Base-by-base conservation (phyloP, 2,888 invertebrate genomes). In the Gastrophysa polygoni region DNA sequence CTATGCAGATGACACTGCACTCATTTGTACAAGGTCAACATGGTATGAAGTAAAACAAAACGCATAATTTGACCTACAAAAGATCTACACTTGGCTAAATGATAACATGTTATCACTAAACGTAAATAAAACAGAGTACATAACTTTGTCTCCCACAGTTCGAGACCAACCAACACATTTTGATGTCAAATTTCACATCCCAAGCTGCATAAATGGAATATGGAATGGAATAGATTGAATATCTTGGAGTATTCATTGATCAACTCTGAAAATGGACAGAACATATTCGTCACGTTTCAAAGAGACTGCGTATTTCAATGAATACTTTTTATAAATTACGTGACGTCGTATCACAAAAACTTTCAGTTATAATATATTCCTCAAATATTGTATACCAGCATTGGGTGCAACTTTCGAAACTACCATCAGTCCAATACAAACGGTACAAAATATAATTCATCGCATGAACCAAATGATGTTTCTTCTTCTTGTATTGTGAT, bases 371-470 rank as follows among this genome's bases (percentile, higher is more conserved):
- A 38, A 4, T 38, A 6, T n/a, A 38, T 38, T 14, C 16, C 6
- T 10, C 49, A 49, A 49, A 28, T 17, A 29, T 49, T 21, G 29
- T 49, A 49, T 49, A 17, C 11, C 29, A 17, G 29, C 49, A 49
- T 14, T 20, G 14, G 29, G n/a, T 38, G 38, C 38, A 8, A 38
- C 38, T 14, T 38, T 38, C 38, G 14, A 14, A 38, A 4, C 38
- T 11, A 17, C 24, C n/a, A 21, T 21, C 3, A 49, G 16, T 49
- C 49, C 49, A 1, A 21, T 17, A 48, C 38, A 38, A 38, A 24
- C 24, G 3, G 24, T 7, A 24, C 24, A 24, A 24, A 24, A 5
- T 24, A 24, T 24, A 7, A 24, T 24, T 5, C 24, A 5, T 24
- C 24, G 24, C 3, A 24, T 24, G 3, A 24, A 24, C 24, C 24